Conservation (phyloP, 1,140 invertebrate genomes). For the Tetragonula clypearis region DNA sequence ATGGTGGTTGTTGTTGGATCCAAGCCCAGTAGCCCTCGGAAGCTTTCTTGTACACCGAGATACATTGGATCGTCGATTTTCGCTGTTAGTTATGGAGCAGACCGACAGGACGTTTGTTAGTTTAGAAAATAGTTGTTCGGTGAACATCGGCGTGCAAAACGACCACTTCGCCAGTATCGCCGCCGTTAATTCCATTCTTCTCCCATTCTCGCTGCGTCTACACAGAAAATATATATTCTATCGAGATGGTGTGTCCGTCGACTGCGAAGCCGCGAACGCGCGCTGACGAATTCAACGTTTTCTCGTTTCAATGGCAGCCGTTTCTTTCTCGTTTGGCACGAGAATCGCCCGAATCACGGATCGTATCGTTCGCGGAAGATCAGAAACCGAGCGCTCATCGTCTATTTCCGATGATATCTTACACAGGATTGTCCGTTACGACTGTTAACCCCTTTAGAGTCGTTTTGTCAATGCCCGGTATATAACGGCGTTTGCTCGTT, state of each 20-base stretch:
- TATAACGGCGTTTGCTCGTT: constrained; percentile 18
- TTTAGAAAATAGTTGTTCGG: constrained; percentile 39
- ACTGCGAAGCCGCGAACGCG: neutral
- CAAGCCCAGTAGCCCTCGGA: constrained; percentile 55
- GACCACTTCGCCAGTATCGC: neutral
- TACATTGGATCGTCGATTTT: constrained; percentile 57
- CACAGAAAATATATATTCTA: neutral
- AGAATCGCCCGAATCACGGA: neutral
- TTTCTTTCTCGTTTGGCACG: constrained; percentile 6
- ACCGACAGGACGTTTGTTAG: constrained; percentile 56
- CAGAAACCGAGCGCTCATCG: neutral
- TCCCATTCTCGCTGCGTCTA: neutral
- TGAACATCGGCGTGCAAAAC: neutral
- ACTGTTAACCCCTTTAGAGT: constrained; percentile 32
- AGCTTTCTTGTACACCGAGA: constrained; percentile 59
- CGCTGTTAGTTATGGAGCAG: constrained; percentile 24
- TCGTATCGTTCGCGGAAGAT: constrained; percentile 3
- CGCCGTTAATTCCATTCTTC: constrained; percentile 37
- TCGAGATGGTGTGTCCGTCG: neutral
- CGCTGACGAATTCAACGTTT: constrained; percentile 13
- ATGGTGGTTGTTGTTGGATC: constrained; percentile 60
- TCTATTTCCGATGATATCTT: constrained; percentile 26
- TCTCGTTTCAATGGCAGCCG: neutral
- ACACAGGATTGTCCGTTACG: constrained; percentile 8
- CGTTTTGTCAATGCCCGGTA: constrained; percentile 24